phyloP scores from a whole-genome alignment of 2,888 invertebrate genomes.

The Rugalucina vietnamica region DNA sequence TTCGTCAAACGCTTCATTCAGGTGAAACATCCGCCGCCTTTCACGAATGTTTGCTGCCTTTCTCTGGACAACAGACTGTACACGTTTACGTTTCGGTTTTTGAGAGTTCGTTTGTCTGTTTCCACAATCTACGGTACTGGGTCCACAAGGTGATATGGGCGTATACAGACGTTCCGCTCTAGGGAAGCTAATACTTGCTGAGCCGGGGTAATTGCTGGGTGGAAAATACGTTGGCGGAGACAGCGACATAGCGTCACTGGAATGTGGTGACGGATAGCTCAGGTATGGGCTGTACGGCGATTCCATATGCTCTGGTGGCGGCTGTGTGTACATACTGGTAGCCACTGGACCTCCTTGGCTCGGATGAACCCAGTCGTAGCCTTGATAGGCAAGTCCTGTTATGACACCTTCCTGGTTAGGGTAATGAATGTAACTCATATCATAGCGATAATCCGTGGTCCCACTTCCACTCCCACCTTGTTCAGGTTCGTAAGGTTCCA shows the following conservation, averaged over 20 bases:
- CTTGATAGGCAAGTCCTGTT: conserved; percentile 37
- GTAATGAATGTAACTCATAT: conserved; percentile 46
- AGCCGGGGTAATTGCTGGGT: background rate
- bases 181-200: background rate
- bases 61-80: conserved; percentile 75
- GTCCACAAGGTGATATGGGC: conserved; percentile 22
- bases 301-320: conserved; percentile 38
- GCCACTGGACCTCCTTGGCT: conserved; percentile 7
- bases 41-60: conserved; percentile 80
- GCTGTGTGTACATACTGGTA: conserved; percentile 38
- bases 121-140: background rate
- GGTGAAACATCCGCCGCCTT: conserved; percentile 78
- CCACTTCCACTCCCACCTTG: conserved; percentile 37
- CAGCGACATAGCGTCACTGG: conserved; percentile 41
- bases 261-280: conserved; percentile 54
- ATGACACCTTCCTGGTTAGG: conserved; percentile 23
- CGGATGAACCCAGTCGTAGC: conserved; percentile 51
- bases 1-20: conserved; percentile 79
- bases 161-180: conserved; percentile 36
- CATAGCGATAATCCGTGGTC: conserved; percentile 31
- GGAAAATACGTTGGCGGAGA: conserved; percentile 36
- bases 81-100: conserved; percentile 78
- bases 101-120: conserved; percentile 22
- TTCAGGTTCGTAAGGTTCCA: conserved; percentile 44
- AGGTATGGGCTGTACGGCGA: conserved; percentile 59